Conservation (phyloP, 2,113 vertebrate species). For the Sapajus apella region DNA sequence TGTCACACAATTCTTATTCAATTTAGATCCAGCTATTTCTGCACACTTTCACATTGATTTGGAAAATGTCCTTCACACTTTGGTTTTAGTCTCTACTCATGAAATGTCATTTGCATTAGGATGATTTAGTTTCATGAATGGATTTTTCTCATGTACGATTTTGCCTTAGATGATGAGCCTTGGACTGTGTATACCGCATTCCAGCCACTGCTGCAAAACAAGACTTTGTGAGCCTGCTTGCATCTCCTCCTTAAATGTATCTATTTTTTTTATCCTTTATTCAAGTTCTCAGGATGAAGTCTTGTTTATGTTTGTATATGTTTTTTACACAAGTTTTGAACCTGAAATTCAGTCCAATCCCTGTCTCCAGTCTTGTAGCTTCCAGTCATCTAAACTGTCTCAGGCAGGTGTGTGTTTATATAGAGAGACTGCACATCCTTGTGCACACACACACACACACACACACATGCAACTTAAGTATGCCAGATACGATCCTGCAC, state of each 20-base stretch:
- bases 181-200: background rate
- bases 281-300: background rate
- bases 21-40: constrained; percentile 35
- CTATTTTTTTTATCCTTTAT: background rate
- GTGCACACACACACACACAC: background rate
- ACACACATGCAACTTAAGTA: background rate
- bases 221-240: background rate
- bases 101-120: background rate
- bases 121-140: constrained; percentile 18
- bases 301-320: background rate
- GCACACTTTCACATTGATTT: background rate
- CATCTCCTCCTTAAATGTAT: background rate
- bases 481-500: background rate
- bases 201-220: background rate
- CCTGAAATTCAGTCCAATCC: background rate
- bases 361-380: background rate
- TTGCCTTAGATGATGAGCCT: background rate
- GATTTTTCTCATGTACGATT: background rate
- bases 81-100: constrained; percentile 25
- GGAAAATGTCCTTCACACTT: constrained; percentile 40
- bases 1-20: background rate
- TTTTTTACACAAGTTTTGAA: background rate
- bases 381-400: background rate
- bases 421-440: background rate
- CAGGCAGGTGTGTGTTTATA: constrained; percentile 6